These are phyloP conservation scores for Anableps anableps DNA, from an alignment of 2,797 vertebrate genomes.

Conservation along the genomic window DNA sequence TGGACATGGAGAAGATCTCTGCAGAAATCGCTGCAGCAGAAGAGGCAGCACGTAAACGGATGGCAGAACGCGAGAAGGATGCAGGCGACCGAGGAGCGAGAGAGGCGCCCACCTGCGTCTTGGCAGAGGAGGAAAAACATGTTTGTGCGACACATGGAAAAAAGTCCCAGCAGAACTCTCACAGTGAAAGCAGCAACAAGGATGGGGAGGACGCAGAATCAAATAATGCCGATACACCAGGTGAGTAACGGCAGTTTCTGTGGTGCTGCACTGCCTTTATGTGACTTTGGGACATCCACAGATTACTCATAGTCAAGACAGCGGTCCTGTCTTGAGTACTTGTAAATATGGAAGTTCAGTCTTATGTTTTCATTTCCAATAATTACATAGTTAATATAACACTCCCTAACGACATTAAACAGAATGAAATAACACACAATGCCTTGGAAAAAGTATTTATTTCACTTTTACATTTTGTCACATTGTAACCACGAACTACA, in stretches of 20 bases:
- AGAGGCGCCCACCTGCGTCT: slow-evolving; percentile 69
- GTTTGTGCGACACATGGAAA: slow-evolving; percentile 74
- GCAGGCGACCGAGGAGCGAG: slow-evolving; percentile 83
- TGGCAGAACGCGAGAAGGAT: slow-evolving; percentile 92
- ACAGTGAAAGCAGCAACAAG: slow-evolving; percentile 60
- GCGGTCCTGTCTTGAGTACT: too few relatives aligned
- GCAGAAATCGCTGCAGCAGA: slow-evolving; percentile 95
- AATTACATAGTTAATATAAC: neutral
- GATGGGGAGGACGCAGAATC: slow-evolving; percentile 62
- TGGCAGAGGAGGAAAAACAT: slow-evolving; percentile 81
- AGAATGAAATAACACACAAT: neutral
- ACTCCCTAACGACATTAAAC: neutral
- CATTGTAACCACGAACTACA: neutral
- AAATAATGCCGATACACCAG: slow-evolving; percentile 50
- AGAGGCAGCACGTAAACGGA: slow-evolving; percentile 89
- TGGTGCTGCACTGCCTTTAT: neutral
- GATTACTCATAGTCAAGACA: neutral
- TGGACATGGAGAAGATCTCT: slow-evolving; percentile 99
- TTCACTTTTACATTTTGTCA: neutral
- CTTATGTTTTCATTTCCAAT: neutral
- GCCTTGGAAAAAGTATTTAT: neutral
- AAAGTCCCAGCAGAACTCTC: slow-evolving; percentile 56
- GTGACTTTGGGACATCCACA: neutral
- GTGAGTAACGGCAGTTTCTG: slow-evolving; percentile 37
- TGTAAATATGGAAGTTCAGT: neutral